Conservation (phyloP, 2,888 invertebrate species). For the Rambutsinella grinnellia region DNA sequence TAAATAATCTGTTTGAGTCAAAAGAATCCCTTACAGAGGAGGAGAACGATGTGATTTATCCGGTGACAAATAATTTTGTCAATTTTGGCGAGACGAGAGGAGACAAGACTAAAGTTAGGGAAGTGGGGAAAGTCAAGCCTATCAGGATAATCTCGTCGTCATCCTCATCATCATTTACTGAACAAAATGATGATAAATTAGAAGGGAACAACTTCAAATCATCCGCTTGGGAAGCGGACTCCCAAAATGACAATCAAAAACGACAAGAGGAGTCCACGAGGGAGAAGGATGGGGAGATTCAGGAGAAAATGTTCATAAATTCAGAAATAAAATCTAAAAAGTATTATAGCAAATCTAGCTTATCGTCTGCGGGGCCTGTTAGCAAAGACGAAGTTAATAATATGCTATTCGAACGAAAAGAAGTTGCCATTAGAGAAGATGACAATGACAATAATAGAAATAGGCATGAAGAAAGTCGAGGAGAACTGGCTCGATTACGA, state of each 20-base stretch:
- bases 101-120: background rate
- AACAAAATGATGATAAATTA: background rate
- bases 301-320: constrained; percentile 44
- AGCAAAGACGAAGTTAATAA: background rate
- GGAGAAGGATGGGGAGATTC: constrained; percentile 15
- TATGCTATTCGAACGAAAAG: constrained; percentile 11
- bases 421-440: constrained; percentile 1
- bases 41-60: constrained; percentile 3
- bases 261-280: background rate
- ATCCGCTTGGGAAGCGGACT: constrained; percentile 31
- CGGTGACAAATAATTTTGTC: background rate
- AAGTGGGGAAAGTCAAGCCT: constrained; percentile 52
- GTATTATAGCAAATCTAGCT: constrained; percentile 20
- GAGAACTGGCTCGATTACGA: background rate
- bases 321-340: constrained; percentile 19
- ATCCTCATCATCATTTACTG: background rate
- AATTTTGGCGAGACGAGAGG: background rate
- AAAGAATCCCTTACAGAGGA: constrained; percentile 19
- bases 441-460: constrained; percentile 29
- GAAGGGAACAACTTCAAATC: constrained; percentile 12
- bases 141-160: constrained; percentile 31
- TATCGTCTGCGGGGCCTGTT: background rate
- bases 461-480: constrained; percentile 5
- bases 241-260: constrained; percentile 29
- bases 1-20: constrained; percentile 27